Evolutionary conservation across 2,113 vertebrate genomes (phyloP).

Genomic region (Anser cygnoides): DNA sequence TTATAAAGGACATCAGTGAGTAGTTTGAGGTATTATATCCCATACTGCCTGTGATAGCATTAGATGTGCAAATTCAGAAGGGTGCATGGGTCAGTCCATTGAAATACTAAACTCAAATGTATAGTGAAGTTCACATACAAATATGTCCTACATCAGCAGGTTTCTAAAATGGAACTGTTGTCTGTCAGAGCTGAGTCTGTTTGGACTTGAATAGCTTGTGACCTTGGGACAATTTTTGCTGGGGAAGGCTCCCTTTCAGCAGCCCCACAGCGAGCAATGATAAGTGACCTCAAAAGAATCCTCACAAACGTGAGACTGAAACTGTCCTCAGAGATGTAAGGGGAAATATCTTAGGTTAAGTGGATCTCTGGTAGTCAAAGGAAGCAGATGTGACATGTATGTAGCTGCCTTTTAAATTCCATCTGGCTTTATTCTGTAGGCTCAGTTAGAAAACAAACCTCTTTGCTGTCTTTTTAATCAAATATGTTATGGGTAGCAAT

Average conservation of each 20-base stretch:
- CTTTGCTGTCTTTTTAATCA: not conserved
- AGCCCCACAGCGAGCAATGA: not conserved
- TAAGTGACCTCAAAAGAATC: not conserved
- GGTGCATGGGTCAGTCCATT: not conserved
- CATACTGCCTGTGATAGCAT: not conserved
- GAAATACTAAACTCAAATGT: not conserved
- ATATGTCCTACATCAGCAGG: not conserved
- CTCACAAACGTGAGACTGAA: not conserved
- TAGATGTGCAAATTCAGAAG: not conserved
- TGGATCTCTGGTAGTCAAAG: constrained; percentile 28
- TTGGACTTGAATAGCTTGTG: not conserved
- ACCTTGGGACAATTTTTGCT: not conserved
- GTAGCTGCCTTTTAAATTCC: constrained; percentile 17
- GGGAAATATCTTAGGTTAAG: constrained; percentile 37
- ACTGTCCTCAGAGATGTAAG: not conserved
- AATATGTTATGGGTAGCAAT: not conserved
- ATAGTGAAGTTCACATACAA: not conserved
- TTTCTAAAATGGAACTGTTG: not conserved
- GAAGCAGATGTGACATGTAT: not conserved
- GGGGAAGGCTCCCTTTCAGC: not conserved
- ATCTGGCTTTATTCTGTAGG: not conserved
- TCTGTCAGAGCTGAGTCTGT: not conserved
- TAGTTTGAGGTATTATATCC: not conserved
- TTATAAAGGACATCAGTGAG: not conserved
- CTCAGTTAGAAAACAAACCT: not conserved